A percentile compares a stretch with the other conserved stretches of the same genome.
Evolutionary conservation across 1,140 invertebrate genomes (phyloP).

Genomic region (Elysia chlorotica): DNA sequence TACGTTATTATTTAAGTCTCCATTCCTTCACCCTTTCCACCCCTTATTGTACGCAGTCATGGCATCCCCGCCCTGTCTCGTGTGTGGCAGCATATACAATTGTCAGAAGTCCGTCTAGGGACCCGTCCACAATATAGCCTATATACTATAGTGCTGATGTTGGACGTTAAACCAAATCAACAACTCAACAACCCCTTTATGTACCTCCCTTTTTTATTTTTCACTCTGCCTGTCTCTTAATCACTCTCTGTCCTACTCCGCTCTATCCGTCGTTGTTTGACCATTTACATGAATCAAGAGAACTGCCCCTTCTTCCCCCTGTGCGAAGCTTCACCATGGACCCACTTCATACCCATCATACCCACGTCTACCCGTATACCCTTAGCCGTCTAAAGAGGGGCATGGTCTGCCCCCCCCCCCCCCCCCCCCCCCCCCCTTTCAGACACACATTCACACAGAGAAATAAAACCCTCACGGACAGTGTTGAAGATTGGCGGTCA

Average conservation of each 20-base stretch:
- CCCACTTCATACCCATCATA: no score
- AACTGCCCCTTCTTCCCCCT: no score
- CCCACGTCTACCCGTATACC: background rate
- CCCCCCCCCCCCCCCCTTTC: background rate
- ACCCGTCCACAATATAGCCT: background rate
- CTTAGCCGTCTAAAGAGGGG: background rate
- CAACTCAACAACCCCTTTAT: background rate
- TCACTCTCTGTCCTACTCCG: background rate
- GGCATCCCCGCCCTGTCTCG: background rate
- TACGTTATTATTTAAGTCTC: conserved; percentile 28
- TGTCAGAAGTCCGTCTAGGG: background rate
- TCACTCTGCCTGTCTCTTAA: background rate
- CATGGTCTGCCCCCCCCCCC: background rate
- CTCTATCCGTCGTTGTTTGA: background rate
- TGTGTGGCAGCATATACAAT: background rate
- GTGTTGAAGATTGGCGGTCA: no score
- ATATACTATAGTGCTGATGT: background rate
- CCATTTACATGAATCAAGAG: background rate
- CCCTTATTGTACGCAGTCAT: no score
- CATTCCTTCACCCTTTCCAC: background rate
- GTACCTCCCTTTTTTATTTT: background rate
- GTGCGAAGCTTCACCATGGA: no score
- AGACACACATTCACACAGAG: background rate
- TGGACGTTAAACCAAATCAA: no score
- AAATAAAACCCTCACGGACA: no score